Conservation (phyloP, 2,113 vertebrate species). For the Carlito syrichta region DNA sequence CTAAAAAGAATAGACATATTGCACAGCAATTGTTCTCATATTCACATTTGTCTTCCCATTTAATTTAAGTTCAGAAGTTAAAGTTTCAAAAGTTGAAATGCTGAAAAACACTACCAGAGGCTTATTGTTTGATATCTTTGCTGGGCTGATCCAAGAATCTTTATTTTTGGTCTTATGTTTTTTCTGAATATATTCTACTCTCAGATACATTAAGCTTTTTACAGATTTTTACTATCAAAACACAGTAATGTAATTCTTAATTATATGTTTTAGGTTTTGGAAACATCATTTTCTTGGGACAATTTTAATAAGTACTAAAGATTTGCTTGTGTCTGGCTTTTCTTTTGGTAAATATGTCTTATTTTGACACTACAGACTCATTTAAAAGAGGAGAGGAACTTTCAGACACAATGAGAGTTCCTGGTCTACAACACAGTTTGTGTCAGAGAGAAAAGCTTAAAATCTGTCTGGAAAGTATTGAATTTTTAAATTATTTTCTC, state of each 20-base stretch:
- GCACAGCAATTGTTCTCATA: not conserved
- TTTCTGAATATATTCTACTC: not conserved
- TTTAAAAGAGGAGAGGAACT: not conserved
- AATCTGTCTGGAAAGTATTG: not conserved
- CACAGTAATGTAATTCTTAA: not conserved
- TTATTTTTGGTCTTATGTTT: not conserved
- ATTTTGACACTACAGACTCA: not conserved
- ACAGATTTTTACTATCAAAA: not conserved
- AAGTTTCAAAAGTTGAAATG: not conserved
- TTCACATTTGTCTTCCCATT: not conserved
- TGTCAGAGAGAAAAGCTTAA: not conserved
- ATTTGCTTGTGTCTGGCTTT: not conserved
- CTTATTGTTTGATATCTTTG: not conserved
- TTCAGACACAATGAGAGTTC: not conserved
- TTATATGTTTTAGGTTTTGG: not conserved
- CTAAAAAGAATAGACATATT: not conserved
- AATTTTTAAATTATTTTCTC: not conserved
- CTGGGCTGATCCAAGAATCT: not conserved
- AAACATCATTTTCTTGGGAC: not conserved
- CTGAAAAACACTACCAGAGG: not conserved
- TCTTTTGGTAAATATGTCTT: not conserved
- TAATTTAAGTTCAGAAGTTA: not conserved
- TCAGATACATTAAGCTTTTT: not conserved
- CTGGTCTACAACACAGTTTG: not conserved
- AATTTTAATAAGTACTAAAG: not conserved